Percentiles rank a stretch among this genome's conserved stretches.
These are phyloP conservation scores for Cotesia congregata DNA, from an alignment of 2,888 invertebrate genomes.

Conservation along the genomic window DNA sequence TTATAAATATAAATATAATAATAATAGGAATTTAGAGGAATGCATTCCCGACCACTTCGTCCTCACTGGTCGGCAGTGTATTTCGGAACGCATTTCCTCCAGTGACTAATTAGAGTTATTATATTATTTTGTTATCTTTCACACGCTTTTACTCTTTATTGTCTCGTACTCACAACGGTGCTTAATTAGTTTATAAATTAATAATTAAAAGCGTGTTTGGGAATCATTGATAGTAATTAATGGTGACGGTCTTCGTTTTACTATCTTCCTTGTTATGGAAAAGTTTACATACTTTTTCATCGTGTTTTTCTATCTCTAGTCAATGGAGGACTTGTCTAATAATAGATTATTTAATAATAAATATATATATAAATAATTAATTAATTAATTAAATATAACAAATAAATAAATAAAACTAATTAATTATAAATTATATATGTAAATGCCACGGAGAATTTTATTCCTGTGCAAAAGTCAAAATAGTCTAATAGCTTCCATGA, in stretches of 20 bases:
- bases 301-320: constrained; percentile 59
- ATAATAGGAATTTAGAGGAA: constrained; percentile 54
- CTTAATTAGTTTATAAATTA: background rate
- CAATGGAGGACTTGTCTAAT: constrained; percentile 68
- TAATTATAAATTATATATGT: constrained; percentile 24
- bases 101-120: constrained; percentile 58
- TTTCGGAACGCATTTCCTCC: constrained; percentile 67
- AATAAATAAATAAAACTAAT: constrained; percentile 20
- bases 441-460: constrained; percentile 58
- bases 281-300: constrained; percentile 38
- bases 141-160: constrained; percentile 16
- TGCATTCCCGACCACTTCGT: constrained; percentile 61
- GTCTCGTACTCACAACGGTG: background rate
- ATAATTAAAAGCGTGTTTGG: constrained; percentile 10
- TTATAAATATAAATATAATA: constrained; percentile 28
- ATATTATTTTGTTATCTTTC: constrained; percentile 30
- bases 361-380: constrained; percentile 54
- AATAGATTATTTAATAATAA: constrained; percentile 53
- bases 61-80: constrained; percentile 61
- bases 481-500: constrained; percentile 68
- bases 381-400: constrained; percentile 39
- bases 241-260: constrained; percentile 40
- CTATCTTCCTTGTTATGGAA: constrained; percentile 37
- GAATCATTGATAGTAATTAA: constrained; percentile 15
- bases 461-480: constrained; percentile 67